A percentile compares a stretch with the other conserved stretches of the same genome.
Conservation (phyloP, 30 jellyfish, hydroid and myxozoan species). For the Aurelia aurita complex sp. Pacific region DNA sequence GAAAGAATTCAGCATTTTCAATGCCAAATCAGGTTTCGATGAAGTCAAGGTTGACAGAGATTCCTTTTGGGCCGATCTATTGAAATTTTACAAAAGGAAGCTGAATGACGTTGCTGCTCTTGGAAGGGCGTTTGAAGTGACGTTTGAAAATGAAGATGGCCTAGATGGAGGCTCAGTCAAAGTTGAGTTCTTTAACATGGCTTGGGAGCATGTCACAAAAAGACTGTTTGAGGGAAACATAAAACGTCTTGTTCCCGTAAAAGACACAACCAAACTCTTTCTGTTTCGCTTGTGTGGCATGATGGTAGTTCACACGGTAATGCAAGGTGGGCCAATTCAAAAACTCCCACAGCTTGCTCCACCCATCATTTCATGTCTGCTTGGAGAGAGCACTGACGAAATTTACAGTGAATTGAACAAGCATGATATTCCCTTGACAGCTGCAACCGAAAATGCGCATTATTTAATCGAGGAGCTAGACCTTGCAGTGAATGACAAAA, state of each 20-base stretch:
- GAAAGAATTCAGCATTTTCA: conserved; percentile 20
- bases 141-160: conserved; percentile 38
- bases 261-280: conserved; percentile 39
- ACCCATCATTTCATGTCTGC: conserved; percentile 9
- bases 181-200: conserved; percentile 24
- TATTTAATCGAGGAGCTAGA: conserved; percentile 34
- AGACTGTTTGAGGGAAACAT: conserved; percentile 26
- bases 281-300: conserved; percentile 25
- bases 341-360: conserved; percentile 15
- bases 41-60: conserved; percentile 26
- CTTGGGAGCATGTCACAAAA: conserved; percentile 34
- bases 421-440: conserved; percentile 30
- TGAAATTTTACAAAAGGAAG: conserved; percentile 40
- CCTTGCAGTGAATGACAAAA: not conserved
- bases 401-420: not conserved
- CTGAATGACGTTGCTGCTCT: conserved; percentile 7
- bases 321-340: conserved; percentile 33
- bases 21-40: conserved; percentile 17
- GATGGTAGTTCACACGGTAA: conserved; percentile 29
- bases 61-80: conserved; percentile 15
- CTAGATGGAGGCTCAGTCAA: conserved; percentile 47
- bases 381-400: conserved; percentile 9
- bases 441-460: conserved; percentile 14
- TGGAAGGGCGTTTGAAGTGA: not conserved
- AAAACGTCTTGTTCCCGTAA: conserved; percentile 27